Conservation (phyloP, 2,888 invertebrate genomes). For the Lasiommata megera region DNA sequence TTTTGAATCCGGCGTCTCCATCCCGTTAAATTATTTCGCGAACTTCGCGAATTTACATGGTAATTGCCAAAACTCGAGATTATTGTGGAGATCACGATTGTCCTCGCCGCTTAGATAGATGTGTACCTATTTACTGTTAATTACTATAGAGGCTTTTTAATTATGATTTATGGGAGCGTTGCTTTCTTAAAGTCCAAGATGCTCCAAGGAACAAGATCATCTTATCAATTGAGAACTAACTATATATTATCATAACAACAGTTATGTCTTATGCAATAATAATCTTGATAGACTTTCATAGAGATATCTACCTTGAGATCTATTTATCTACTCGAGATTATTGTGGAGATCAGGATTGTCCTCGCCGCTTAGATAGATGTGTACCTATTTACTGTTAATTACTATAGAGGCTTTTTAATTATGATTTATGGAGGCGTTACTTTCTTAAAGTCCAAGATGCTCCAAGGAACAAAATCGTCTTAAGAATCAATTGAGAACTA, state of each 20-base stretch:
- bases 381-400: background rate
- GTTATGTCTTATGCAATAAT: no score
- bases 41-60: slow-evolving; percentile 80
- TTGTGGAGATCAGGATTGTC: slow-evolving; percentile 73
- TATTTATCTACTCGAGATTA: slow-evolving; percentile 81
- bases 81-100: slow-evolving; percentile 75
- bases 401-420: background rate
- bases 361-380: slow-evolving; percentile 7
- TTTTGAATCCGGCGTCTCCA: slow-evolving; percentile 76
- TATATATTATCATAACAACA: no score
- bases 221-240: no score
- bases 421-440: no score
- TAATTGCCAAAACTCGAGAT: slow-evolving; percentile 80
- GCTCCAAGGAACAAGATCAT: no score
- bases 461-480: no score
- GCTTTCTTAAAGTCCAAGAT: no score
- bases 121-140: background rate
- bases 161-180: background rate
- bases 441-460: no score
- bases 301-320: no score
- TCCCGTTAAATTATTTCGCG: slow-evolving; percentile 78
- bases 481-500: no score
- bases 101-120: slow-evolving; percentile 29
- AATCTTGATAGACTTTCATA: no score
- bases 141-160: background rate